Percentiles rank a stretch among this genome's conserved stretches.
phyloP scores from a whole-genome alignment of 30 jellyfish, hydroid and myxozoan genomes.

The Catostylus mosaicus region DNA sequence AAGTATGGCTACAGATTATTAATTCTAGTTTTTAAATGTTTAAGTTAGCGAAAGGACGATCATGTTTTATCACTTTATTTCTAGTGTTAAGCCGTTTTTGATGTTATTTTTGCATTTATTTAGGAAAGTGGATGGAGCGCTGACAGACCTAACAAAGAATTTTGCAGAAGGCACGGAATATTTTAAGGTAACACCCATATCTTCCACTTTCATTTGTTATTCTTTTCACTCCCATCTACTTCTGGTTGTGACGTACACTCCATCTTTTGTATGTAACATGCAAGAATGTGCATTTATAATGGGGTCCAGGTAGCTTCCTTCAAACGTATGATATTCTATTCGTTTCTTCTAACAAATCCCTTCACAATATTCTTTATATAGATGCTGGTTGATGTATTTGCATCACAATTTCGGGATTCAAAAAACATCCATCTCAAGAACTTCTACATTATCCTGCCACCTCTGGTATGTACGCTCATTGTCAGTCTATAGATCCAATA shows the following conservation, averaged over 20 bases:
- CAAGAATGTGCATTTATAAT: too few relatives aligned
- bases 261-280: too few relatives aligned
- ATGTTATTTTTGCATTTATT: too few relatives aligned
- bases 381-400: conserved; percentile 98
- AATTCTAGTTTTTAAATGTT: too few relatives aligned
- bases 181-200: conserved; percentile 93
- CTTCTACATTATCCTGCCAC: conserved; percentile 92
- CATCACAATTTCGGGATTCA: conserved; percentile 94
- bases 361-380: background rate
- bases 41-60: too few relatives aligned
- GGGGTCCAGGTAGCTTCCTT: too few relatives aligned
- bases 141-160: conserved; percentile 78
- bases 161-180: conserved; percentile 98
- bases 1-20: conserved; percentile 46
- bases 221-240: background rate
- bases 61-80: background rate
- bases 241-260: too few relatives aligned
- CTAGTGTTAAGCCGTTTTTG: background rate
- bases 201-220: background rate
- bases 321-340: background rate
- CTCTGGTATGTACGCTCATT: conserved; percentile 77
- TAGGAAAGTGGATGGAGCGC: conserved; percentile 87
- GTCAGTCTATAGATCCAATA: background rate
- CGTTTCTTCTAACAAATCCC: too few relatives aligned
- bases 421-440: conserved; percentile 89